These are phyloP conservation scores for Ciona savignyi DNA, from an alignment of 23 tunicate genomes.

Conservation along the genomic window DNA sequence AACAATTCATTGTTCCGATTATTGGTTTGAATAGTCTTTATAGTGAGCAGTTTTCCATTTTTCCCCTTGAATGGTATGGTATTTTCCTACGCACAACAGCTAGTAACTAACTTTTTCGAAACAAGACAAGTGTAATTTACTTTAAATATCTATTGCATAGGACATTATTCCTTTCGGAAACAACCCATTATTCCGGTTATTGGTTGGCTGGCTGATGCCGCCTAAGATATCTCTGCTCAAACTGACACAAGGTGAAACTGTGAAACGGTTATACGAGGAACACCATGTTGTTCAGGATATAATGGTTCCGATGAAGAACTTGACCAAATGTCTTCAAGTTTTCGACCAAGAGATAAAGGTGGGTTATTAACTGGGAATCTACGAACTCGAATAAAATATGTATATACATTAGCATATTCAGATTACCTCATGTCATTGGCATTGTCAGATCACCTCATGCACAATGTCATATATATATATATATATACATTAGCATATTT, in stretches of 20 bases:
- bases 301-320: slow-evolving; percentile 46
- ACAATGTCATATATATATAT: too few relatives aligned
- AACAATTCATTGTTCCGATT: too few relatives aligned
- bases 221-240: slow-evolving; percentile 84
- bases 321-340: slow-evolving; percentile 45
- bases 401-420: too few relatives aligned
- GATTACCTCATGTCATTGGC: too few relatives aligned
- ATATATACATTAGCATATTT: too few relatives aligned
- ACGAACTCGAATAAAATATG: too few relatives aligned
- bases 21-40: too few relatives aligned
- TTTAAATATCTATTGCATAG: slow-evolving; percentile 5
- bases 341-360: slow-evolving; percentile 75
- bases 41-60: too few relatives aligned
- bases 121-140: neutral
- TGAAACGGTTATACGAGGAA: slow-evolving; percentile 65
- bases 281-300: slow-evolving; percentile 89
- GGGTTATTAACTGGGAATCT: too few relatives aligned
- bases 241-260: slow-evolving; percentile 82
- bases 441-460: neutral
- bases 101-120: too few relatives aligned
- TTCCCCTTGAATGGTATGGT: too few relatives aligned
- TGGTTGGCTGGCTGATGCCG: slow-evolving; percentile 84
- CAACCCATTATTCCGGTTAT: slow-evolving; percentile 55
- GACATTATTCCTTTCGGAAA: slow-evolving; percentile 91
- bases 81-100: too few relatives aligned